phyloP scores from a whole-genome alignment of 37 sponge, comb jelly and placozoan species.

The Beroe ovata region DNA sequence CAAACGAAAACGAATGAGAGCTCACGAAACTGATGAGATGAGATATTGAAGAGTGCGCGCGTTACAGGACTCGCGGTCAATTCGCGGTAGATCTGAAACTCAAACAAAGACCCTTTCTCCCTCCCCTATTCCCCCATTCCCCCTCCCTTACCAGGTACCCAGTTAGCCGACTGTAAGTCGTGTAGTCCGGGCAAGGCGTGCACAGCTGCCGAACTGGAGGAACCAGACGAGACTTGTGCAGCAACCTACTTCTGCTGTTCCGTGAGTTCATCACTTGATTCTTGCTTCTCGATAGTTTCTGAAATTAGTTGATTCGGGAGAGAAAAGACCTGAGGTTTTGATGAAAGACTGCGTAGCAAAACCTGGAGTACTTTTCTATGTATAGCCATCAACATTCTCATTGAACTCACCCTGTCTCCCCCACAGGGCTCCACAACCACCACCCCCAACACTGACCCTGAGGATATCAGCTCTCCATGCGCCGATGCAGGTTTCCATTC shows the following conservation, averaged over 20 bases:
- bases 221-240: conserved; percentile 22
- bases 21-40: too few species aligned
- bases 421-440: conserved; percentile 20
- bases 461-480: conserved; percentile 31
- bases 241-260: conserved; percentile 19
- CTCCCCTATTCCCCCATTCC: too few species aligned
- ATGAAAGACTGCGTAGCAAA: not conserved
- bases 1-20: too few species aligned
- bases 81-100: too few species aligned
- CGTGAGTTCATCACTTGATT: not conserved
- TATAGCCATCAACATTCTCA: too few species aligned
- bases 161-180: not conserved
- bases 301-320: not conserved
- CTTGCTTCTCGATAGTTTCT: too few species aligned
- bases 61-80: too few species aligned
- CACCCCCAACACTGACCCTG: conserved; percentile 9
- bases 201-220: not conserved
- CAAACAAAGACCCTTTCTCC: too few species aligned
- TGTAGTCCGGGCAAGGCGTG: conserved; percentile 23
- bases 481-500: conserved; percentile 4
- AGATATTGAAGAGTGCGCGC: too few species aligned
- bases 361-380: not conserved
- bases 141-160: not conserved
- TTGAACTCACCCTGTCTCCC: too few species aligned
- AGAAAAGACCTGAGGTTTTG: not conserved